Conservation (phyloP, 2,888 invertebrate genomes). For the Gnatocerus cornutus region DNA sequence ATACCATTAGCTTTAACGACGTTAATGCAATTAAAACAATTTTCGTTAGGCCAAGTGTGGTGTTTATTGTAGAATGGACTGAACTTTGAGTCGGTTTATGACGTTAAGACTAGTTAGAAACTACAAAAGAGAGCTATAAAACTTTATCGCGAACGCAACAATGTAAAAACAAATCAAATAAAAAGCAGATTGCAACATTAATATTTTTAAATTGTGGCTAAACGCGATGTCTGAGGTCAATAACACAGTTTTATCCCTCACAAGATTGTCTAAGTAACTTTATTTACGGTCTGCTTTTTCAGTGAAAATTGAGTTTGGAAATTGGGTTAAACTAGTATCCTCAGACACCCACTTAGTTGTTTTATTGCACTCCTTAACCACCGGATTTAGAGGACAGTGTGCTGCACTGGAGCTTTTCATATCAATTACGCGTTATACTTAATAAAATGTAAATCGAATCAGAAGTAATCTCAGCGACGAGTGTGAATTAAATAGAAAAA, state of each 20-base stretch:
- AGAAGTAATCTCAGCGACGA: not conserved
- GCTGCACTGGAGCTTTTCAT: slow-evolving; percentile 2
- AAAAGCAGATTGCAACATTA: too few species aligned
- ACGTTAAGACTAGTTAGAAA: not conserved
- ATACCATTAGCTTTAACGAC: slow-evolving; percentile 30
- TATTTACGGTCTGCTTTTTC: slow-evolving; percentile 45
- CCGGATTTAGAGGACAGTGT: slow-evolving; percentile 1
- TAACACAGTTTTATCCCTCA: slow-evolving; percentile 22
- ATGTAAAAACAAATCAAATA: not conserved
- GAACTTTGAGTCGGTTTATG: slow-evolving; percentile 12
- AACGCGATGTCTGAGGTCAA: slow-evolving; percentile 10
- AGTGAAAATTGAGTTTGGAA: slow-evolving; percentile 41
- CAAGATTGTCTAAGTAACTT: slow-evolving; percentile 45
- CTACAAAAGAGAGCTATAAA: not conserved
- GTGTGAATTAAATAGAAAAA: not conserved
- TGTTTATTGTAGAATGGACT: slow-evolving; percentile 25
- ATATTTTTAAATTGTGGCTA: too few species aligned
- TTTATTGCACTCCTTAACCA: slow-evolving; percentile 29
- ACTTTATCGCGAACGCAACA: not conserved
- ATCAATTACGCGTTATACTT: not conserved
- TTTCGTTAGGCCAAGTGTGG: slow-evolving; percentile 37
- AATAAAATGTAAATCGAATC: not conserved
- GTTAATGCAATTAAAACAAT: slow-evolving; percentile 36
- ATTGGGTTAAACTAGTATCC: slow-evolving; percentile 44
- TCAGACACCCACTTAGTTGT: slow-evolving; percentile 34